phyloP scores from a whole-genome alignment of 2,113 vertebrate species.

The Laticauda laticaudata region DNA sequence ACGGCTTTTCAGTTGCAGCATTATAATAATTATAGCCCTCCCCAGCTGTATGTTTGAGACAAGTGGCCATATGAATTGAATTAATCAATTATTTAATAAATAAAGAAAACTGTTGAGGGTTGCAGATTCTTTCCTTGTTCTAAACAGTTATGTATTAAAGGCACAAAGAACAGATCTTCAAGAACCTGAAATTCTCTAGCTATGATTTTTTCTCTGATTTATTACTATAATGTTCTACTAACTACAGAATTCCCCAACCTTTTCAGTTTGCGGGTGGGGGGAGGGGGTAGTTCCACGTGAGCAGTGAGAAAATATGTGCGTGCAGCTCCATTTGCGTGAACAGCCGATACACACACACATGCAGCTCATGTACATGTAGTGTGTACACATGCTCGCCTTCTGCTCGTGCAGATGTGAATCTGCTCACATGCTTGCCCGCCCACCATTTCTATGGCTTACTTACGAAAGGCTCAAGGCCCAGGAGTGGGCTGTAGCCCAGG shows the following conservation, averaged over 20 bases:
- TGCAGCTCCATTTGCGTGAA: no score
- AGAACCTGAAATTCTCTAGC: not conserved
- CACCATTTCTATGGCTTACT: no score
- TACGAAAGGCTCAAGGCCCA: no score
- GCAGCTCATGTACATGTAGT: no score
- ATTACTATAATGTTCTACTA: not conserved
- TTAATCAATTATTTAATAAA: not conserved
- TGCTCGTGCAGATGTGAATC: no score
- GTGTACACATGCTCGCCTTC: accelerated
- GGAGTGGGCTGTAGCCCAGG: accelerated
- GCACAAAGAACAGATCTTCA: not conserved
- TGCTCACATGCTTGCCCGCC: no score
- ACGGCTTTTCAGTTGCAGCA: not conserved
- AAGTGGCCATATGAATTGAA: not conserved
- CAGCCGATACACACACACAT: no score
- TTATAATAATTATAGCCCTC: not conserved
- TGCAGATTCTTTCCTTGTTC: not conserved
- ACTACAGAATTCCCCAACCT: no score
- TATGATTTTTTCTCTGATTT: not conserved
- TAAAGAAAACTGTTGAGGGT: not conserved
- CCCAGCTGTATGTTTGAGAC: not conserved
- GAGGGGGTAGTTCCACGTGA: no score
- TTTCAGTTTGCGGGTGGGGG: no score
- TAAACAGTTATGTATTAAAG: not conserved
- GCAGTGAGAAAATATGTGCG: no score